Evolutionary conservation across 2,888 invertebrate genomes (phyloP).

Genomic region (Hydroisotoma schaefferi): DNA sequence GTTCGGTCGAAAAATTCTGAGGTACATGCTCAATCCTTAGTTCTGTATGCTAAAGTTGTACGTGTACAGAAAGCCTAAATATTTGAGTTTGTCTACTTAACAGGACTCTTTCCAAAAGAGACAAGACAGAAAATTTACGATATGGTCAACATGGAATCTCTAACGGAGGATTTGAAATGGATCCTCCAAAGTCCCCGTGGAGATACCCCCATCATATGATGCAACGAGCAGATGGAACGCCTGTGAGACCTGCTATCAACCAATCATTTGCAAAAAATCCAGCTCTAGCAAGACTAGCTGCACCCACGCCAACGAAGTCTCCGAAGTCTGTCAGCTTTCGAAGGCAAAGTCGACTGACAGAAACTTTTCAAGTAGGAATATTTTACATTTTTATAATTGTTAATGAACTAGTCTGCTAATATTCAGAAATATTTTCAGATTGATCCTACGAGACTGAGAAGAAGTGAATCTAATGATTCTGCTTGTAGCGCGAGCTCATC

Average conservation of each 20-base stretch:
- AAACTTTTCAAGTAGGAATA: constrained; percentile 32
- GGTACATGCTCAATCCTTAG: constrained; percentile 53
- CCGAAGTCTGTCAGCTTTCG: constrained; percentile 49
- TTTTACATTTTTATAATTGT: too few relatives aligned
- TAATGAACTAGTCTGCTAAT: background rate
- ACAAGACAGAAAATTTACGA: constrained; percentile 49
- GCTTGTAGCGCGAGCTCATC: constrained; percentile 37
- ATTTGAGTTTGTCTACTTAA: background rate
- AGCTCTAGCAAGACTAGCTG: constrained; percentile 54
- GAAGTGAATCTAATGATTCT: constrained; percentile 44
- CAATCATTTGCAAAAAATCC: constrained; percentile 42
- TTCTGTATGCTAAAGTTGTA: background rate
- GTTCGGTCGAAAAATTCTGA: constrained; percentile 66
- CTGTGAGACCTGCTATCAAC: constrained; percentile 39
- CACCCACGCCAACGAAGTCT: constrained; percentile 43
- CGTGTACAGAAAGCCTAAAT: background rate
- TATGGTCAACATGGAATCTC: constrained; percentile 57
- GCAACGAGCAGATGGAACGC: constrained; percentile 38
- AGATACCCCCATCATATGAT: constrained; percentile 59
- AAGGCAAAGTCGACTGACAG: constrained; percentile 47
- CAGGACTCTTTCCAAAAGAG: constrained; percentile 51
- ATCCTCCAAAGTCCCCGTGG: constrained; percentile 60
- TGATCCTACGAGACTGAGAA: constrained; percentile 35
- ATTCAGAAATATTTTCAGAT: constrained; percentile 19
- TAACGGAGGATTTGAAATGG: constrained; percentile 67